Evolutionary conservation across 35 echinoderm and acorn worm species (phyloP), one percentile per base, ranked within the genome.

Genomic region (Heliocidaris tuberculata): DNA sequence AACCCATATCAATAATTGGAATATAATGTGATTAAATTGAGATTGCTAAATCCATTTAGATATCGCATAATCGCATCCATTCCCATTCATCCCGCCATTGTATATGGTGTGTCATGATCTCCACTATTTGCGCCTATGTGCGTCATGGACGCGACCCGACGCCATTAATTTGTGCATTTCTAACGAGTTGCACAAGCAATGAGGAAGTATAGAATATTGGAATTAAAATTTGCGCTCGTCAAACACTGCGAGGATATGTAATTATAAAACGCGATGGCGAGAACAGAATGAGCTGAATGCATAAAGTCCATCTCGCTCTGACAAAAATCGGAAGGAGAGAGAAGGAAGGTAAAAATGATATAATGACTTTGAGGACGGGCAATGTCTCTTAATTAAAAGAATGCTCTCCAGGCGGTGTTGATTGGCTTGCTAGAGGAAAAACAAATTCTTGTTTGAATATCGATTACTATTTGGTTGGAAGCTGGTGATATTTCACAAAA

Each of bases 181-280:
- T 78, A 78, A 78, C 65, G 65, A 78, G 65, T 78, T 78, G 65
- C 21, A 78, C 65, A 78, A 78, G 65, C 65, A 78, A n/a, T 78
- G 65, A 78, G 65, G 7, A 78, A 78, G 65, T 78, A 78, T 78
- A n/a, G 65, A 78, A 19, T 78, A 27, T 78, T 5, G 65, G 65
- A 78, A 78, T 78, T 78, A 78, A 78, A 78, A 78, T 78, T 78
- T 78, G 65, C 65, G 21, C 17, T 78, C 7, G 65, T 7, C 65
- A 78, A 78, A 78, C 65, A 78, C 27, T 27, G 65, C 21, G 65
- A 7, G 65, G 27, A 78, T 7, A 24, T 78, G 65, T 78, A 78
- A 78, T 78, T 78, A 78, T n/a, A 24, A 78, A 78, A 78, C 21
- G 27, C 21, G 65, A 78, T 78, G 16, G 17, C 60, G 60, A 70